Percentiles rank a stretch among this genome's conserved stretches.
phyloP scores from a whole-genome alignment of 2,888 invertebrate species.

The Andrena hattorfiana region DNA sequence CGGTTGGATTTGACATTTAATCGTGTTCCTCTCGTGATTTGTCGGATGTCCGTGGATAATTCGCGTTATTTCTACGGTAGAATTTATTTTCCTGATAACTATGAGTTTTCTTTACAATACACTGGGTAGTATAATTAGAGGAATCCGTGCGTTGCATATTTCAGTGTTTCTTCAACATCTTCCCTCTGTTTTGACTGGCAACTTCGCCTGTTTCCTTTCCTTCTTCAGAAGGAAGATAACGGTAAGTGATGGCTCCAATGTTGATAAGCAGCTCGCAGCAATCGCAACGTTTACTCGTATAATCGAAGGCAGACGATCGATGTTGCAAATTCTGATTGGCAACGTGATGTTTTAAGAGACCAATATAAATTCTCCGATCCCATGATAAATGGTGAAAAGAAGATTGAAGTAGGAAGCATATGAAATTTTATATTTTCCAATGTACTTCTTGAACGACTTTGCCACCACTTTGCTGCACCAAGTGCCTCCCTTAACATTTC shows the following conservation, averaged over 20 bases:
- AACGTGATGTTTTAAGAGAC: not conserved
- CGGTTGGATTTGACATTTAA: constrained; percentile 4
- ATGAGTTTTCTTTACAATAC: not conserved
- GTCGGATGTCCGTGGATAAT: not conserved
- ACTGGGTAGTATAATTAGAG: too few species aligned
- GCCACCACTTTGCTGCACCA: too few species aligned
- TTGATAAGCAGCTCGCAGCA: constrained; percentile 24
- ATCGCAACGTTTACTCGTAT: constrained; percentile 40
- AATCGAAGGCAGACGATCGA: constrained; percentile 16
- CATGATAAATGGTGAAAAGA: too few species aligned
- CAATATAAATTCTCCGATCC: too few species aligned
- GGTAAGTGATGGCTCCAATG: constrained; percentile 26
- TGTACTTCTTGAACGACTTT: too few species aligned
- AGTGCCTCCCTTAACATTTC: too few species aligned
- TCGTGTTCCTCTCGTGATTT: constrained; percentile 6
- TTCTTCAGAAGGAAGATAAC: constrained; percentile 31
- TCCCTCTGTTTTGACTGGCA: too few species aligned
- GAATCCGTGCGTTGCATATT: too few species aligned
- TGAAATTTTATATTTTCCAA: too few species aligned
- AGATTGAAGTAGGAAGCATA: too few species aligned
- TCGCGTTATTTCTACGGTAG: not conserved
- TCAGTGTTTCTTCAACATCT: too few species aligned
- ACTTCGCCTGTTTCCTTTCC: not conserved
- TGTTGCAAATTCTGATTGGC: constrained; percentile 29
- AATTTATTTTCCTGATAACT: not conserved